phyloP scores from a whole-genome alignment of 2,113 vertebrate genomes.

The Istiophorus platypterus region DNA sequence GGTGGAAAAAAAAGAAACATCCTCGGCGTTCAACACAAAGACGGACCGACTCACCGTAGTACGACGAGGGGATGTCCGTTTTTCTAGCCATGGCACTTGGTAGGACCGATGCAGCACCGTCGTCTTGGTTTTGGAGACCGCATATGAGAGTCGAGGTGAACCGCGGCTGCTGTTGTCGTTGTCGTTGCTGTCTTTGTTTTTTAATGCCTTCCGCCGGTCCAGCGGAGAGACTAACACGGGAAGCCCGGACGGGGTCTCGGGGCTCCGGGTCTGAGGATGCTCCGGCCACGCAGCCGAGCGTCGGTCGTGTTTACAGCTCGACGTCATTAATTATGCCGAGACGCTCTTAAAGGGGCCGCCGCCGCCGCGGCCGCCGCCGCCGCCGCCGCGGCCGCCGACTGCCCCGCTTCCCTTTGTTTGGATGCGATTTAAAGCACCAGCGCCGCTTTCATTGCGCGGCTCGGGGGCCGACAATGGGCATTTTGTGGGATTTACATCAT shows the following conservation, averaged over 20 bases:
- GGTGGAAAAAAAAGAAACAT: constrained; percentile 44
- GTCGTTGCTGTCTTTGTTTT: no score
- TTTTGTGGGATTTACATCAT: neutral
- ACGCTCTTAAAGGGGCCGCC: constrained; percentile 76
- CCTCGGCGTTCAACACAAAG: constrained; percentile 70
- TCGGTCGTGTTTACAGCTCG: constrained; percentile 84
- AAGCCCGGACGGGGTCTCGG: constrained; percentile 32
- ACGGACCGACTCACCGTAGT: constrained; percentile 81
- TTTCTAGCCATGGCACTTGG: constrained; percentile 82
- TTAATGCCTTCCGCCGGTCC: constrained; percentile 35
- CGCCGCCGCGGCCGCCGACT: neutral
- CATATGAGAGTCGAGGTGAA: constrained; percentile 79
- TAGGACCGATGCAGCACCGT: constrained; percentile 70
- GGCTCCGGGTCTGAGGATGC: constrained; percentile 68
- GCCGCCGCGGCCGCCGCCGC: neutral
- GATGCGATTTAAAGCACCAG: neutral
- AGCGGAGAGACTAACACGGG: constrained; percentile 57
- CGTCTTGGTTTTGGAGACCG: constrained; percentile 72
- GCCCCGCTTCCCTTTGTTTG: constrained; percentile 40
- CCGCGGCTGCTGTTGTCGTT: no score
- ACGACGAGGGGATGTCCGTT: constrained; percentile 78
- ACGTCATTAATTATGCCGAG: constrained; percentile 81
- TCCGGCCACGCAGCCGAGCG: constrained; percentile 81
- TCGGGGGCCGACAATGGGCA: neutral
- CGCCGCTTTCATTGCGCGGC: neutral